Evolutionary conservation across 2,797 vertebrate genomes (phyloP).

Genomic region (Myotis planiceps): DNA sequence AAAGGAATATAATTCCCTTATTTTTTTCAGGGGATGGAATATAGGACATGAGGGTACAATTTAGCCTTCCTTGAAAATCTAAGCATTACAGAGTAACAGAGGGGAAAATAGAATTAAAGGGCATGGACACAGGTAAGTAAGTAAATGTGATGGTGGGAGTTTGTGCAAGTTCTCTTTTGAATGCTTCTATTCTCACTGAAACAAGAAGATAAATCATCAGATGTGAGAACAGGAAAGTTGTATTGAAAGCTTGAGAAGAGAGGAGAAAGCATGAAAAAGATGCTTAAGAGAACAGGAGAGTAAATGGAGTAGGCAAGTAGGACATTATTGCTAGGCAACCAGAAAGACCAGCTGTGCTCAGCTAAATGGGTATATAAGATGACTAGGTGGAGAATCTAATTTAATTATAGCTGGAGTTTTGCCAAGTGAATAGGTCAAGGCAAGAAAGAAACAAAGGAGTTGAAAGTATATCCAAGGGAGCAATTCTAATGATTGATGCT

Average conservation of each 20-base stretch:
- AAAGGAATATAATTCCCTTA: background rate
- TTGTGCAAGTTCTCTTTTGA: background rate
- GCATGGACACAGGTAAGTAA: background rate
- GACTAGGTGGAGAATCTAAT: background rate
- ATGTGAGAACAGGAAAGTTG: background rate
- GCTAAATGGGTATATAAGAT: background rate
- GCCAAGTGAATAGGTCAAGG: background rate
- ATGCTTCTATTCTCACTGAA: background rate
- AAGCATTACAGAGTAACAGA: background rate
- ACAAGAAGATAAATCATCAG: background rate
- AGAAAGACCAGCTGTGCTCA: background rate
- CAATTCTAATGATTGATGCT: background rate
- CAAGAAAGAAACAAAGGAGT: background rate
- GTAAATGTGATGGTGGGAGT: background rate
- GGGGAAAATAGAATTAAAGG: background rate
- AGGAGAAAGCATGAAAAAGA: background rate
- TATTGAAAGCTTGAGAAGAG: background rate
- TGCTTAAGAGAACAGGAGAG: background rate
- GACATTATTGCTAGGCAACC: background rate
- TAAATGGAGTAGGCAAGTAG: background rate
- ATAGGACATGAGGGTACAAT: background rate
- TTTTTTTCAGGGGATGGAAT: background rate
- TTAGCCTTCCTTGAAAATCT: background rate
- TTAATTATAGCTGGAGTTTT: constrained; percentile 18
- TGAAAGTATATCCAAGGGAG: background rate